Evolutionary conservation across 2,888 invertebrate species (phyloP).

Genomic region (Julus scanicus): DNA sequence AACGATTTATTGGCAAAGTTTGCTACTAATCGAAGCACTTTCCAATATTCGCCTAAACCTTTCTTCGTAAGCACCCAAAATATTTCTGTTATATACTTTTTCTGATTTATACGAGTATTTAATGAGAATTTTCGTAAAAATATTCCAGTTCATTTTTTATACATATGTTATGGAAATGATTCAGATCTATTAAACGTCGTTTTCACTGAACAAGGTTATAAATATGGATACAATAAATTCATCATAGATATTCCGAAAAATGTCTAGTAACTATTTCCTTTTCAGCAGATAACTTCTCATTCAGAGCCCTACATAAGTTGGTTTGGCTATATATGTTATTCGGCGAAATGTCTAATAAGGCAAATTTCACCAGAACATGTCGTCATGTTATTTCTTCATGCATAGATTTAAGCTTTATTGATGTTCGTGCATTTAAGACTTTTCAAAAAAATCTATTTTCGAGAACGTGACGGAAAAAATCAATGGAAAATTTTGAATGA

Average conservation of each 20-base stretch:
- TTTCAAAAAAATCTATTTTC: not conserved
- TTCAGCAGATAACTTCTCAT: not conserved
- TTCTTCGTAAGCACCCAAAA: not conserved
- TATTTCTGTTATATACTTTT: not conserved
- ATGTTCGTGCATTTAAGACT: slow-evolving; percentile 31
- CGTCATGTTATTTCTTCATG: not conserved
- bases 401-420: slow-evolving; percentile 19
- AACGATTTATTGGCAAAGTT: slow-evolving; percentile 23
- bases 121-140: no score
- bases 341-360: not conserved
- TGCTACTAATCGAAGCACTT: not conserved
- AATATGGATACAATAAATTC: no score
- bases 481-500: not conserved
- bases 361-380: not conserved
- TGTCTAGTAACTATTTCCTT: not conserved
- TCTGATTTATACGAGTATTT: no score
- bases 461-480: not conserved
- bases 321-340: not conserved
- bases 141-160: no score
- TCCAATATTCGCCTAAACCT: not conserved
- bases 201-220: no score
- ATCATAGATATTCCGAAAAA: not conserved
- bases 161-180: no score
- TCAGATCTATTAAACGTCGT: no score
- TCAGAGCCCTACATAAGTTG: not conserved